Percentiles rank a stretch among this genome's conserved stretches.
Evolutionary conservation across 2,797 vertebrate species (phyloP).

Genomic region (Morus bassanus): DNA sequence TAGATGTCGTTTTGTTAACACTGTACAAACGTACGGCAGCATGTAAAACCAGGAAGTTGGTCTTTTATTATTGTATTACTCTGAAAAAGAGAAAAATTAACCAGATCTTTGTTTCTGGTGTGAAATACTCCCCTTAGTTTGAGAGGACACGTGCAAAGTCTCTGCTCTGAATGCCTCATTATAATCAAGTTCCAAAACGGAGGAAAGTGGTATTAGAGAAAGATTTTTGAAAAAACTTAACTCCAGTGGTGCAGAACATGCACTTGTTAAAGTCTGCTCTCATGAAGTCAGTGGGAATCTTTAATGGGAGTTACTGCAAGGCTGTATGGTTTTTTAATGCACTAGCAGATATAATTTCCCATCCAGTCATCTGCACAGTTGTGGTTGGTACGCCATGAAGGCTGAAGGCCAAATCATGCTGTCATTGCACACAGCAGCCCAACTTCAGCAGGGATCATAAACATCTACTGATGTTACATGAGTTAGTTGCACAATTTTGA

Average conservation of each 20-base stretch:
- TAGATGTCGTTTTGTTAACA: slow-evolving; percentile 10
- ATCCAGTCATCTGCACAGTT: background rate
- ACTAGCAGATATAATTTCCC: slow-evolving; percentile 7
- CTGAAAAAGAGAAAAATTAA: background rate
- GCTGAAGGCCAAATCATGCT: slow-evolving; percentile 36
- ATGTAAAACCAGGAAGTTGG: background rate
- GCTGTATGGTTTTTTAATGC: background rate
- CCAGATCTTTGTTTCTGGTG: background rate
- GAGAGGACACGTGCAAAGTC: background rate
- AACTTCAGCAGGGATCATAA: background rate
- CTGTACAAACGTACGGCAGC: background rate
- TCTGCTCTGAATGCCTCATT: background rate
- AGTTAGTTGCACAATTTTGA: background rate
- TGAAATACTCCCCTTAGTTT: slow-evolving; percentile 1
- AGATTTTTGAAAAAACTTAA: background rate
- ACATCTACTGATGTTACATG: background rate
- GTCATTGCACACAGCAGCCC: background rate
- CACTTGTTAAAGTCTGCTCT: background rate
- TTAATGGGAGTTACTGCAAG: background rate
- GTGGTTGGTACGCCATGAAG: background rate
- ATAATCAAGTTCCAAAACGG: slow-evolving; percentile 10
- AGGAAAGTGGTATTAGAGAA: background rate
- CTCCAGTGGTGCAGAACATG: background rate
- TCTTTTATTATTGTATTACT: background rate
- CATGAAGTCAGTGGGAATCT: background rate